Percentiles rank a stretch among this genome's conserved stretches.
Conservation (phyloP, 2,888 invertebrate genomes). For the Chloromyia formosa region DNA sequence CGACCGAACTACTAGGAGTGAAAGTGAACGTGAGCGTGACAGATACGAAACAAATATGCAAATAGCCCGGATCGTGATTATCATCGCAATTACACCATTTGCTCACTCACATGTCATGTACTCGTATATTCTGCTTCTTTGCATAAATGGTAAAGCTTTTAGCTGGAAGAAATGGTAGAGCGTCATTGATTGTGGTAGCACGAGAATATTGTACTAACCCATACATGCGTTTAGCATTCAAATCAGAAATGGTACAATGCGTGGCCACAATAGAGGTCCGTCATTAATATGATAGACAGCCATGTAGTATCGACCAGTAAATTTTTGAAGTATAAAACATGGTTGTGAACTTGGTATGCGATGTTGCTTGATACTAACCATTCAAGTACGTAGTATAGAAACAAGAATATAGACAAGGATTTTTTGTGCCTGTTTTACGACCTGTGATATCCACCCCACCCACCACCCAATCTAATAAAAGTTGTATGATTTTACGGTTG, state of each 20-base stretch:
- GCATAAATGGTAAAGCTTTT: background rate
- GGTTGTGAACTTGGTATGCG: too few species aligned
- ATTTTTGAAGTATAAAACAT: too few species aligned
- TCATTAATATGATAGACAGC: too few species aligned
- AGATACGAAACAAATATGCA: constrained; percentile 18
- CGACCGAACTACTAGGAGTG: background rate
- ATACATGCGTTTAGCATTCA: background rate
- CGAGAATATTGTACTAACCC: too few species aligned
- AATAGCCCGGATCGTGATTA: constrained; percentile 10
- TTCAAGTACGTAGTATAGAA: too few species aligned
- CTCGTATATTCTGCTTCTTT: background rate
- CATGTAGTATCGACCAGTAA: too few species aligned
- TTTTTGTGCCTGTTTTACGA: too few species aligned
- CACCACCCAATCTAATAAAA: constrained; percentile 14
- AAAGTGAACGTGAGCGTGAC: constrained; percentile 27
- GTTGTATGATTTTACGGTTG: constrained; percentile 15
- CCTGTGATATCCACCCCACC: too few species aligned
- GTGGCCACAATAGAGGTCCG: background rate
- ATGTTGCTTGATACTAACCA: too few species aligned
- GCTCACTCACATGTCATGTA: background rate
- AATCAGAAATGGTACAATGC: background rate
- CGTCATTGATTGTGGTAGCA: too few species aligned
- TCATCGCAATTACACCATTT: constrained; percentile 25
- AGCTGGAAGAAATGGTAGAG: too few species aligned
- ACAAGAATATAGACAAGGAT: too few species aligned